phyloP scores from a whole-genome alignment of 1,140 invertebrate genomes.

The Ectropis grisescens region DNA sequence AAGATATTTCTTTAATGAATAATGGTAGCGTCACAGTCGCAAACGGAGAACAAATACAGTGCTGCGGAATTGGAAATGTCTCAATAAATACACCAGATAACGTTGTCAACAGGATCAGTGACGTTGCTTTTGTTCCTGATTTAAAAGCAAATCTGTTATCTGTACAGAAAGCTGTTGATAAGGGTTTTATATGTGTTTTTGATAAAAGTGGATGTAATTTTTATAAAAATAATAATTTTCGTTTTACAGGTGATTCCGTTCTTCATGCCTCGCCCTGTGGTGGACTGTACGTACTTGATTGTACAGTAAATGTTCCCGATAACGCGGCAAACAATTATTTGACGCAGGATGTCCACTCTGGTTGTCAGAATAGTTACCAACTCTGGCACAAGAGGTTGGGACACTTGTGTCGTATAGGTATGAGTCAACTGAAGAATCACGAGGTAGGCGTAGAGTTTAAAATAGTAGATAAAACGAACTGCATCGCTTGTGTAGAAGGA shows the following conservation, averaged over 20 bases:
- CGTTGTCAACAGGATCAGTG: too few relatives aligned
- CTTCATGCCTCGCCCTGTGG: constrained; percentile 2
- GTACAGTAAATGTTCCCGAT: constrained; percentile 1
- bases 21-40: too few relatives aligned
- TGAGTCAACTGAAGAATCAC: constrained; percentile 5
- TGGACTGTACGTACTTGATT: constrained; percentile 2
- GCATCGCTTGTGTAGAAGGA: constrained; percentile 6
- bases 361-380: background rate
- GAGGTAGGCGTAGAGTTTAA: constrained; percentile 3
- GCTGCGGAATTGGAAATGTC: too few relatives aligned
- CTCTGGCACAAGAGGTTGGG: constrained; percentile 21
- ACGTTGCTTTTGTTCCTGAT: too few relatives aligned
- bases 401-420: constrained; percentile 13
- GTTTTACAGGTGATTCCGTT: constrained; percentile 3
- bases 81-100: too few relatives aligned
- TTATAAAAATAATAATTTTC: constrained; percentile 2
- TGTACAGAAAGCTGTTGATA: too few relatives aligned
- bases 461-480: constrained; percentile 1
- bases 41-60: too few relatives aligned
- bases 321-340: too few relatives aligned
- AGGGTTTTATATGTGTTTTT: constrained; percentile 1
- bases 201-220: constrained; percentile 12
- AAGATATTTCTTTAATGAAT: too few relatives aligned
- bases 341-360: constrained; percentile 5
- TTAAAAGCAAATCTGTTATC: too few relatives aligned